These are phyloP conservation scores for Leptura quadrifasciata DNA, from an alignment of 2,888 invertebrate genomes.

Conservation along the genomic window DNA sequence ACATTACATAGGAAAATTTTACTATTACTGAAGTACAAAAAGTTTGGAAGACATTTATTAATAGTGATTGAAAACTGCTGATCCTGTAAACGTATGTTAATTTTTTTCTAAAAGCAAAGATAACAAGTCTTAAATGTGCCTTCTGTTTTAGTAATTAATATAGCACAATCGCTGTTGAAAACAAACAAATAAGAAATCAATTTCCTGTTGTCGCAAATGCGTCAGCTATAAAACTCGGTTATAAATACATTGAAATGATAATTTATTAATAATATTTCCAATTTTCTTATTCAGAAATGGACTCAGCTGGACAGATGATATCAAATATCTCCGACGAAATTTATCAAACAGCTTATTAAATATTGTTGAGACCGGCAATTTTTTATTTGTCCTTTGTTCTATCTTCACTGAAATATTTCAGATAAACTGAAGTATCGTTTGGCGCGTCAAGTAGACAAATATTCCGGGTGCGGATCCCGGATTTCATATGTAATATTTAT, in stretches of 20 bases:
- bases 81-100: too few species aligned
- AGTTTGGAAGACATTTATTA: too few species aligned
- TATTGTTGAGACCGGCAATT: slow-evolving; percentile 61
- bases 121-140: too few species aligned
- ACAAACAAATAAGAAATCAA: too few species aligned
- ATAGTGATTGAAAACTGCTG: too few species aligned
- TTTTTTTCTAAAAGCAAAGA: too few species aligned
- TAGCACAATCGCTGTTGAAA: too few species aligned
- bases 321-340: slow-evolving; percentile 40
- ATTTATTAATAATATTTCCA: not conserved
- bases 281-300: not conserved
- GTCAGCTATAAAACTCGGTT: too few species aligned
- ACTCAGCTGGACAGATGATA: not conserved
- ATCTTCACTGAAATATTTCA: slow-evolving; percentile 63
- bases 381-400: slow-evolving; percentile 59
- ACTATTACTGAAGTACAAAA: too few species aligned
- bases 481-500: slow-evolving; percentile 62
- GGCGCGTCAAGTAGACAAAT: slow-evolving; percentile 60
- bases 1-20: too few species aligned
- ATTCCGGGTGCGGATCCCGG: slow-evolving; percentile 54
- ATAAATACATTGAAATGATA: not conserved
- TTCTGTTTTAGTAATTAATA: too few species aligned
- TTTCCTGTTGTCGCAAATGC: too few species aligned
- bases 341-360: slow-evolving; percentile 59
- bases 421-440: slow-evolving; percentile 61